Evolutionary conservation across 1,140 invertebrate species (phyloP), one percentile per base, ranked within the genome.

Genomic region (Drosophila ananassae): DNA sequence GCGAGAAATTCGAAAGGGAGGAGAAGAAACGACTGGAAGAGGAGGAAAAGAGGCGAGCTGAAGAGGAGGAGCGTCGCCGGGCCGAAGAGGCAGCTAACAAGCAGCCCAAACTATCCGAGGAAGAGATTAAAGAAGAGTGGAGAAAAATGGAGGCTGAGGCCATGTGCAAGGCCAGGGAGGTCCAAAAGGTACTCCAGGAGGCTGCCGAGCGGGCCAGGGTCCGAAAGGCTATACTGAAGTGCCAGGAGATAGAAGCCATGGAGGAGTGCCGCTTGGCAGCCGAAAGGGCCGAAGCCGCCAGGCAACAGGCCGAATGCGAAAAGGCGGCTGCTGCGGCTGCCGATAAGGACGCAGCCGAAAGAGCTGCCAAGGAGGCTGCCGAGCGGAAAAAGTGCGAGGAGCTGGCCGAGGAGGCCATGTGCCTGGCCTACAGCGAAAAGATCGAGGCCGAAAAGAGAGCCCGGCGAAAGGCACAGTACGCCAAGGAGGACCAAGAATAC

Each of bases 141-240:
- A 66, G 3, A 32, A 41, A 44, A 24, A 44, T 66, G 9, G 37
- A 44, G 5, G 25, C 2, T 24, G 50, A 55, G 21, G 48, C 53
- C 5, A 48, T n/a, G n/a, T 2, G 2, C 5, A 69, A 39, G 41
- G 63, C 44, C 7, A 21, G 9, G 1, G 21, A 47, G 2, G 44
- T 21, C 7, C 44, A 47, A 10, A 47, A 47, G 4, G 3, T 1
- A 21, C 44, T 21, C 8, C 24, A 47, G 21, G 44, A 21, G 44
- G 44, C 44, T 2, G 60, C 63, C 47, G 12, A 63, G 2, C 52
- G 9, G 28, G 63, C 12, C 6, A 32, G 17, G 60, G n/a, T 37
- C 13, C 9, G 9, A 5, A 28, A 9, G 32, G 51, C 44, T 10
- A 17, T 34, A 9, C 21, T 22, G 9, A 22, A 48, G 30, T 67